These are phyloP conservation scores for Tricholauxania praeusta DNA, from an alignment of 2,888 invertebrate genomes.

Conservation along the genomic window DNA sequence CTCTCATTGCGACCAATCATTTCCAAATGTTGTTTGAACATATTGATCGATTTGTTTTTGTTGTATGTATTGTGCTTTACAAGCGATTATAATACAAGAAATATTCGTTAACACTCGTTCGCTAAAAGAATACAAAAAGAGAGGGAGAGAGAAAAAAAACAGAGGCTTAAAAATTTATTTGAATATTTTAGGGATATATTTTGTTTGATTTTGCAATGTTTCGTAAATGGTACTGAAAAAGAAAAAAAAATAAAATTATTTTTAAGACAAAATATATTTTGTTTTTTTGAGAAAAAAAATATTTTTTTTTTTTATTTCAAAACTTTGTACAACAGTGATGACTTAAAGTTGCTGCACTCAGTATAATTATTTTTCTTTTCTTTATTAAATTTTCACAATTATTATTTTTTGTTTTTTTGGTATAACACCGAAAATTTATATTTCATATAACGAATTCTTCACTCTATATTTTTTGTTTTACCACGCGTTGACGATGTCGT, in stretches of 20 bases:
- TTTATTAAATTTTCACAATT: background rate
- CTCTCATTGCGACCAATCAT: constrained; percentile 94
- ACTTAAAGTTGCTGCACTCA: no score
- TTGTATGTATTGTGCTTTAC: constrained; percentile 52
- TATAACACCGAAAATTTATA: constrained; percentile 25
- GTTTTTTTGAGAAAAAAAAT: background rate
- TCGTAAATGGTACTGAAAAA: background rate
- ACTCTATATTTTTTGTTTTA: no score
- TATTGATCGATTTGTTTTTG: constrained; percentile 78
- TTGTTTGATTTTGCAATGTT: no score
- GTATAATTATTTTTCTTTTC: background rate
- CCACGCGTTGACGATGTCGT: constrained; percentile 14
- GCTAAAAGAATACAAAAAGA: constrained; percentile 69
- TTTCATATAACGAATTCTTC: background rate
- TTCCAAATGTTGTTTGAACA: constrained; percentile 93
- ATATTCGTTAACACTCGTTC: constrained; percentile 77
- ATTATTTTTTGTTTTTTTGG: constrained; percentile 18
- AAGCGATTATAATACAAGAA: constrained; percentile 55
- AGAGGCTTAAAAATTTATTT: constrained; percentile 19
- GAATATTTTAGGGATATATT: background rate
- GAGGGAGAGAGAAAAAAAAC: constrained; percentile 7
- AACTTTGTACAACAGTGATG: no score
- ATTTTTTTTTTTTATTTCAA: constrained; percentile 29
- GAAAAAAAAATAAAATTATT: constrained; percentile 14
- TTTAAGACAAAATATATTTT: background rate